phyloP scores from a whole-genome alignment of 2,113 vertebrate species.

The Bothrops jararaca region DNA sequence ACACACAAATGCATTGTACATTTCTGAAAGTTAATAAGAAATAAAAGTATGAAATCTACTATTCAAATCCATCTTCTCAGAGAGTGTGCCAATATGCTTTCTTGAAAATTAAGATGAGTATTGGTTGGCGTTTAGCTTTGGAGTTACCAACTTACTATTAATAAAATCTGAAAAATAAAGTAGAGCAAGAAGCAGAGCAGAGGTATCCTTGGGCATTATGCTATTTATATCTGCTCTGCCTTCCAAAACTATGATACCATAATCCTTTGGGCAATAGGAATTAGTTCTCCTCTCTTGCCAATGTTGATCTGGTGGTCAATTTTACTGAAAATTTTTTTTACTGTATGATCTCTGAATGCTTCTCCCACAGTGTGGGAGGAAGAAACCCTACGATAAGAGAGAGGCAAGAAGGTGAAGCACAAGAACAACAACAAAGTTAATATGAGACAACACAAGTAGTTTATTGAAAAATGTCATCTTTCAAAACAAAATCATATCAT shows the following conservation, averaged over 20 bases:
- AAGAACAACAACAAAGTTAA: neutral
- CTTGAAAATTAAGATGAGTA: neutral
- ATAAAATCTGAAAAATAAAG: neutral
- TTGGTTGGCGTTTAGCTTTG: neutral
- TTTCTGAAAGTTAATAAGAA: neutral
- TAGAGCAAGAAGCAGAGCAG: neutral
- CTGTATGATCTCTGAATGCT: neutral
- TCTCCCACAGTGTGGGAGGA: neutral
- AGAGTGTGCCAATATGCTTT: neutral
- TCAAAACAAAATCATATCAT: neutral
- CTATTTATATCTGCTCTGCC: neutral
- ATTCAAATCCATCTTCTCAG: neutral
- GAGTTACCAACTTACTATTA: neutral
- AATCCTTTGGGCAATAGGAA: neutral
- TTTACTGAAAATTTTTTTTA: neutral
- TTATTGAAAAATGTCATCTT: neutral
- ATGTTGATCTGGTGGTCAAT: neutral
- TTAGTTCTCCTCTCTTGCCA: neutral
- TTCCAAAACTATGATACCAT: neutral
- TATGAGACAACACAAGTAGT: neutral
- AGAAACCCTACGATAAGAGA: neutral
- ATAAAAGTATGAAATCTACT: neutral
- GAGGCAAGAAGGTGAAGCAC: neutral
- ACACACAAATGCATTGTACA: neutral
- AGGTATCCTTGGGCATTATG: neutral